A percentile compares a stretch with the other conserved stretches of the same genome.
phyloP scores from a whole-genome alignment of 2,888 invertebrate species.

The Polydrusus tereticollis region DNA sequence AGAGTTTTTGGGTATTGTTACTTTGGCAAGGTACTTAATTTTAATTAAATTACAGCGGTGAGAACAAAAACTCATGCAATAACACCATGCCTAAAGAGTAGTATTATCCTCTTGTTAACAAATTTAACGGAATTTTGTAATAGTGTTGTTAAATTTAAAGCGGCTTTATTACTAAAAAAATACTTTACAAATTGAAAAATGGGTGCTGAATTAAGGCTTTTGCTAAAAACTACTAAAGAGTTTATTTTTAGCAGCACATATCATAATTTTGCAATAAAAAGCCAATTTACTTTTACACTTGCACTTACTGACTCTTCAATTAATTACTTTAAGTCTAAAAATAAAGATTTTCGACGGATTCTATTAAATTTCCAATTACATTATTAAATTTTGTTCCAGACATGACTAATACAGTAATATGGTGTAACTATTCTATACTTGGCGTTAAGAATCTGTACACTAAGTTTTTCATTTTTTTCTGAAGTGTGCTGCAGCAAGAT shows the following conservation, averaged over 20 bases:
- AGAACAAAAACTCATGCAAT: background rate
- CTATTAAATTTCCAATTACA: slow-evolving; percentile 14
- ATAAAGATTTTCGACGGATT: slow-evolving; percentile 7
- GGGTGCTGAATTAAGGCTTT: background rate
- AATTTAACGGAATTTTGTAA: background rate
- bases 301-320: background rate
- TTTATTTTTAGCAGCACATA: slow-evolving; percentile 3
- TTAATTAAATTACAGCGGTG: background rate
- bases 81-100: background rate
- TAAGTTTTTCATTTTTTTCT: no score
- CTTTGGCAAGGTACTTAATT: background rate
- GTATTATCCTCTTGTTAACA: slow-evolving; percentile 1
- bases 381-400: slow-evolving; percentile 11
- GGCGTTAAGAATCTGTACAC: background rate
- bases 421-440: background rate
- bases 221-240: background rate
- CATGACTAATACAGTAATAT: background rate
- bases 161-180: background rate
- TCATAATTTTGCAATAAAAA: slow-evolving; percentile 2
- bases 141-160: background rate
- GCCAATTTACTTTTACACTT: slow-evolving; percentile 1
- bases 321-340: slow-evolving; percentile 10
- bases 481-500: no score
- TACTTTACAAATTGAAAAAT: background rate
- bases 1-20: background rate